Percentiles rank a stretch among this genome's conserved stretches.
Evolutionary conservation across 2,888 invertebrate genomes (phyloP).

Genomic region (Euproctis similis): DNA sequence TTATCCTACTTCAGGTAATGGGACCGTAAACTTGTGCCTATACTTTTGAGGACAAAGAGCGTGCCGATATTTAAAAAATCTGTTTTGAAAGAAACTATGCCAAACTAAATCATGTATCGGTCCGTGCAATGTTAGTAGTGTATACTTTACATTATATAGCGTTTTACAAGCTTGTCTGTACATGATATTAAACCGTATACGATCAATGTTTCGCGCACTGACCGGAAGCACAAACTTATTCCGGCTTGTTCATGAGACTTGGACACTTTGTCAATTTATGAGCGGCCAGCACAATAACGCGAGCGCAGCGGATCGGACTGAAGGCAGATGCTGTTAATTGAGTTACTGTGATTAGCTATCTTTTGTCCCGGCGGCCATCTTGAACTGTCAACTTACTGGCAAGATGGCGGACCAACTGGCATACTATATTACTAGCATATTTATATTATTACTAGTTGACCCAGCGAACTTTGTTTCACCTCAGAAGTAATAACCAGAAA

Average conservation of each 20-base stretch:
- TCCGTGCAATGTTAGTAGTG: no score
- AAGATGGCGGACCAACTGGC: neutral
- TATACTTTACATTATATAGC: no score
- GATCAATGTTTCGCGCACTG: constrained; percentile 52
- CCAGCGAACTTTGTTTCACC: no score
- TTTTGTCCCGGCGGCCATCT: constrained; percentile 12
- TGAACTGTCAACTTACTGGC: constrained; percentile 1
- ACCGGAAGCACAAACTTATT: constrained; percentile 73
- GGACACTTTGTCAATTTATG: constrained; percentile 75
- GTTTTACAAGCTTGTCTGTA: constrained; percentile 3
- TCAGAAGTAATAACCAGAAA: no score
- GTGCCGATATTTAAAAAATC: no score
- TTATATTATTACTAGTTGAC: no score
- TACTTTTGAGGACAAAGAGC: no score
- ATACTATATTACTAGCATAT: no score
- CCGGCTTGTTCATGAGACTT: constrained; percentile 65
- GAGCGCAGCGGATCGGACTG: constrained; percentile 41
- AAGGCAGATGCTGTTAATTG: constrained; percentile 57
- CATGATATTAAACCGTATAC: constrained; percentile 29
- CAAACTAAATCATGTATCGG: no score
- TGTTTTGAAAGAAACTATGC: no score
- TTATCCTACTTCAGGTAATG: no score
- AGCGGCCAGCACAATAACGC: constrained; percentile 48
- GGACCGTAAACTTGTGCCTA: no score
- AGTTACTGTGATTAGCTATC: constrained; percentile 36